These are phyloP conservation scores for Eurytoma californica DNA, from an alignment of 2,888 invertebrate genomes.

Conservation along the genomic window DNA sequence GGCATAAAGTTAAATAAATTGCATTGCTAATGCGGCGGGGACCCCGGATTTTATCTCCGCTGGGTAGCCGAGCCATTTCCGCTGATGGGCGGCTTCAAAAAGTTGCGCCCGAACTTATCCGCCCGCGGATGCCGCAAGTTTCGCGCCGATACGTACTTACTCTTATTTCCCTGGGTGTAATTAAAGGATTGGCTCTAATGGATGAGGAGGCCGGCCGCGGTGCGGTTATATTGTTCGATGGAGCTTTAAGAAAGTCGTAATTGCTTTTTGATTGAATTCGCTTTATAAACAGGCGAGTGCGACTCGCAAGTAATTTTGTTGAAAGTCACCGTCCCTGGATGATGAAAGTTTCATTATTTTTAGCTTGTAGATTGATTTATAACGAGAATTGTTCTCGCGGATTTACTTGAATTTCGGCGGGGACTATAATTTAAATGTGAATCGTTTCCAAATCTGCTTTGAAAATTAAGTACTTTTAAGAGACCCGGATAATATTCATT, in stretches of 20 bases:
- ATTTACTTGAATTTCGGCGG: background rate
- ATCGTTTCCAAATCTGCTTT: too few species aligned
- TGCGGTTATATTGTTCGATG: slow-evolving; percentile 1
- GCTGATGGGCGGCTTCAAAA: background rate
- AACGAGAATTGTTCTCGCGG: background rate
- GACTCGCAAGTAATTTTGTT: background rate
- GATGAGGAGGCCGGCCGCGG: background rate
- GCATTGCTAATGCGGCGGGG: slow-evolving; percentile 16
- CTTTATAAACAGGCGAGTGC: slow-evolving; percentile 27
- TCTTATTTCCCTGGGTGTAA: slow-evolving; percentile 19
- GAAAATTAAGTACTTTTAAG: too few species aligned
- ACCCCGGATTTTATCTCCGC: background rate
- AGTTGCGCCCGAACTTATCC: background rate
- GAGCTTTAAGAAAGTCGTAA: slow-evolving; percentile 27
- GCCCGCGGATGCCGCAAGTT: background rate
- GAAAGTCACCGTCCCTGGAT: background rate
- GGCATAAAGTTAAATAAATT: slow-evolving; percentile 40
- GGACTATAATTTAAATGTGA: too few species aligned
- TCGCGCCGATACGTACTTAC: background rate
- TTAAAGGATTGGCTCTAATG: slow-evolving; percentile 31
- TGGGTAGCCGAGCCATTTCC: background rate
- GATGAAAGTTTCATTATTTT: slow-evolving; percentile 34
- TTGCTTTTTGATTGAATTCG: slow-evolving; percentile 44
- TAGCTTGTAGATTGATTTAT: slow-evolving; percentile 7
- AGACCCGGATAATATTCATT: too few species aligned